These are phyloP conservation scores for Lepidochitona cinerea DNA, from an alignment of 2,888 invertebrate species.

Conservation along the genomic window DNA sequence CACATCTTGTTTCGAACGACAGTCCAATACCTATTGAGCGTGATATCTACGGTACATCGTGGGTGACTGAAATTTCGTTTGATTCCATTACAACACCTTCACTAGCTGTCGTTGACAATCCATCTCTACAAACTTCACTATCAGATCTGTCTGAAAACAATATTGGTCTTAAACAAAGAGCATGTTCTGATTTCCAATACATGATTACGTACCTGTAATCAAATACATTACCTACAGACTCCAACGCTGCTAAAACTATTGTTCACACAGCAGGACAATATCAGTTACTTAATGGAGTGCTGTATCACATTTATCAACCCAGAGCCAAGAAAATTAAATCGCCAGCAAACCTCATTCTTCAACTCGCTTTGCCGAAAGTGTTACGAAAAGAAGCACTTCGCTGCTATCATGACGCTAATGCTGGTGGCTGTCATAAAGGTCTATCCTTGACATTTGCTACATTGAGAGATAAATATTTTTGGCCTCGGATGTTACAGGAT, in stretches of 20 bases:
- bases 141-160: too few species aligned
- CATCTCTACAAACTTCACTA: too few species aligned
- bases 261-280: not conserved
- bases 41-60: not conserved
- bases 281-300: conserved; percentile 12
- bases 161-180: too few species aligned
- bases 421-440: conserved; percentile 20
- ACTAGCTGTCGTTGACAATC: too few species aligned
- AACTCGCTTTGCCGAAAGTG: conserved; percentile 9
- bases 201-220: not conserved
- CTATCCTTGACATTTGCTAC: conserved; percentile 11
- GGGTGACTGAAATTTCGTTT: not conserved
- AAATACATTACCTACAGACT: not conserved
- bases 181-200: not conserved
- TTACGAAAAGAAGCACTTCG: conserved; percentile 12
- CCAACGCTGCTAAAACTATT: conserved; percentile 4
- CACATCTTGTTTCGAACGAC: not conserved
- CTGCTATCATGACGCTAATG: conserved; percentile 13
- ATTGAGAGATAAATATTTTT: conserved; percentile 20
- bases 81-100: too few species aligned
- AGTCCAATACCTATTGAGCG: not conserved
- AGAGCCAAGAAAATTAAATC: not conserved
- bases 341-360: conserved; percentile 5
- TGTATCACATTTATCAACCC: conserved; percentile 22
- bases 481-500: not conserved